Percentiles rank a stretch among this genome's conserved stretches.
Conservation (phyloP, 2,797 vertebrate species). For the Paramormyrops hopkinsi region DNA sequence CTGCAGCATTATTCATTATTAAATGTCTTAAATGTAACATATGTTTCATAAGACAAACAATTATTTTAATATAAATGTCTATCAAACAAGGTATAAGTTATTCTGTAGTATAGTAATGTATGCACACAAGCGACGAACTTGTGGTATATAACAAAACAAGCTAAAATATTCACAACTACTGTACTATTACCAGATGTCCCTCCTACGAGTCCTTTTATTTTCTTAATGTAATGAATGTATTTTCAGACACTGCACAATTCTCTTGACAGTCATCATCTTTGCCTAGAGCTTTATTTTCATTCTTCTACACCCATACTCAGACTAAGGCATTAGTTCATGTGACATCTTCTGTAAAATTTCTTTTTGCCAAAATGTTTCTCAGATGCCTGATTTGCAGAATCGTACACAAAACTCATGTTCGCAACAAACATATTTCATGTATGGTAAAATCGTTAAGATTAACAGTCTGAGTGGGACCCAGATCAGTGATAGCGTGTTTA, state of each 20-base stretch:
- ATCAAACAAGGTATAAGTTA: background rate
- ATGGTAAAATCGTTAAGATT: background rate
- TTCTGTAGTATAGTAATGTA: background rate
- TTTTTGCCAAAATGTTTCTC: background rate
- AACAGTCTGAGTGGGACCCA: background rate
- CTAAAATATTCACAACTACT: background rate
- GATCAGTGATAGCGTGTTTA: background rate
- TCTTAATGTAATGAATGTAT: slow-evolving; percentile 1
- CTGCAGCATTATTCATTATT: background rate
- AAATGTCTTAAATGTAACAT: background rate
- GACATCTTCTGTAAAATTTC: background rate
- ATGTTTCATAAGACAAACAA: background rate
- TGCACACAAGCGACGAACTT: background rate
- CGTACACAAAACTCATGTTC: background rate
- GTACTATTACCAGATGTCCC: background rate
- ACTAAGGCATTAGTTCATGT: background rate
- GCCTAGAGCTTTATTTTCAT: background rate
- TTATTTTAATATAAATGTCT: background rate
- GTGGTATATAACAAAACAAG: background rate
- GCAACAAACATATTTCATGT: background rate
- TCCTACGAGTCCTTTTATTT: background rate
- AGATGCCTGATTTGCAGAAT: background rate
- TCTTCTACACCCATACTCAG: background rate
- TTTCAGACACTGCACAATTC: background rate
- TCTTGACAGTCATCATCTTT: background rate